These are phyloP conservation scores for Ornithoptera priamus DNA, from an alignment of 2,888 invertebrate species.

Conservation along the genomic window DNA sequence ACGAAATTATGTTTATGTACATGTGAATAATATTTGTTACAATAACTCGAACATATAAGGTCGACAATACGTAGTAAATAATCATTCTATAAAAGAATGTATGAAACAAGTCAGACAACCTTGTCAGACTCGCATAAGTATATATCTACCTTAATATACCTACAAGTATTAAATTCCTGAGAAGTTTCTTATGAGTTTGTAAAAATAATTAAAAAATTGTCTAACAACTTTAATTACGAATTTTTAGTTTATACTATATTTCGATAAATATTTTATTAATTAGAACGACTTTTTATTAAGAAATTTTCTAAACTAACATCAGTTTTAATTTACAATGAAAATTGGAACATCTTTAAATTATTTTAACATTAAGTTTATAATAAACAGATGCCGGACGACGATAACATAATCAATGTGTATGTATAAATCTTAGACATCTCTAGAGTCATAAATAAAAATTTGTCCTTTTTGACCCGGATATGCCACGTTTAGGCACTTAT, in stretches of 20 bases:
- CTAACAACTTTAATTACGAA: background rate
- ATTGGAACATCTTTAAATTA: background rate
- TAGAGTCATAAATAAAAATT: constrained; percentile 53
- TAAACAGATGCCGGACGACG: background rate
- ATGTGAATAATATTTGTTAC: background rate
- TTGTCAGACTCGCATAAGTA: constrained; percentile 20
- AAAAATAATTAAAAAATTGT: background rate
- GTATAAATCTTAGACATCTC: constrained; percentile 33
- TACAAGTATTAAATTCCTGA: constrained; percentile 27
- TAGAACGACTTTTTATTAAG: too few relatives aligned
- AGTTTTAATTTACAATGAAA: too few relatives aligned
- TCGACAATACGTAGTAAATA: constrained; percentile 12
- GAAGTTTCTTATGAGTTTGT: background rate
- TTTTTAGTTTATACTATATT: background rate
- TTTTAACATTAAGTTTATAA: background rate
- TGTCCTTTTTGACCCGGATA: constrained; percentile 71
- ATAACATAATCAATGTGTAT: background rate
- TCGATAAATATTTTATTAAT: too few relatives aligned
- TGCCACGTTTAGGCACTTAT: constrained; percentile 45
- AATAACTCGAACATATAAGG: constrained; percentile 6
- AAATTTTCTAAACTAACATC: too few relatives aligned
- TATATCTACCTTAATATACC: background rate
- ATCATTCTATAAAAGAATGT: constrained; percentile 22
- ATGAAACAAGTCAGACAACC: constrained; percentile 27
- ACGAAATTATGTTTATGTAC: background rate